These are phyloP conservation scores for Stictonetta naevosa DNA, from an alignment of 2,113 vertebrate genomes.

Conservation along the genomic window DNA sequence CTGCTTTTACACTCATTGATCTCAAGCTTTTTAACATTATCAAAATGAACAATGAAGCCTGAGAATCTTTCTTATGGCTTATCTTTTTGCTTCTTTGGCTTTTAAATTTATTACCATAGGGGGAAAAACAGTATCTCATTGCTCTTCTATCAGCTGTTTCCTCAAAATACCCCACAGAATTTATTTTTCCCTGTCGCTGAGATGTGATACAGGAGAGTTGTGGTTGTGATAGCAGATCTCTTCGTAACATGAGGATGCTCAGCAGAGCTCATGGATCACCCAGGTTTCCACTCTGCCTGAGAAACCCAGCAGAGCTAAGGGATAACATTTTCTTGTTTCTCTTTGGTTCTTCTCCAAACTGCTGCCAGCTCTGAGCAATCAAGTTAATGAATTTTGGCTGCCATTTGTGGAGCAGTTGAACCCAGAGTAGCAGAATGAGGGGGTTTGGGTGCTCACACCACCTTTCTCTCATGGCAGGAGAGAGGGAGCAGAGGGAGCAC, in stretches of 20 bases:
- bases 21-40: not conserved
- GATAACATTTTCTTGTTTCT: not conserved
- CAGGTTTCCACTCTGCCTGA: not conserved
- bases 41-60: not conserved
- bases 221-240: not conserved
- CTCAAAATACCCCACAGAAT: not conserved
- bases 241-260: not conserved
- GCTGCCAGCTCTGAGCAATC: not conserved
- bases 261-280: not conserved
- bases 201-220: not conserved
- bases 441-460: fast-evolving
- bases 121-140: not conserved
- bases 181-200: not conserved
- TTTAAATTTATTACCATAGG: not conserved
- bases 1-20: not conserved
- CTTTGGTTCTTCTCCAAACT: not conserved
- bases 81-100: not conserved
- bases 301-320: not conserved
- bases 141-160: not conserved
- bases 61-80: not conserved
- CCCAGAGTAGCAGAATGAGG: not conserved
- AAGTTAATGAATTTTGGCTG: not conserved
- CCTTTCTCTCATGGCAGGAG: not conserved
- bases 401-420: not conserved
- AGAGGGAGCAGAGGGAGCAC: not conserved